Base-by-base conservation (phyloP, 2,797 vertebrate species). In the Staurois parvus region DNA sequence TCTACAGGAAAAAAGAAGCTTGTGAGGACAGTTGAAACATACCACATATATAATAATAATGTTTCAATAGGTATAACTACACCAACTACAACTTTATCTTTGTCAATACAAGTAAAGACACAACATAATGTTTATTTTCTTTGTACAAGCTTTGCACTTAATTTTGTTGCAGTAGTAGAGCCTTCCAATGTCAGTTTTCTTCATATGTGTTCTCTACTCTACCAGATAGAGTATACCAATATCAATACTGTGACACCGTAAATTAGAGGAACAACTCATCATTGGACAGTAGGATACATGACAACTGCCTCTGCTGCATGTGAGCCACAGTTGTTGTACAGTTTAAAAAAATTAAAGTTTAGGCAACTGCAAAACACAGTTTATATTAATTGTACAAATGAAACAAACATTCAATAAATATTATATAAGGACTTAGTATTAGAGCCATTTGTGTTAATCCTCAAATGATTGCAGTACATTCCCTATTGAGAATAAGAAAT, bases 1-100 rank as follows among this genome's bases (percentile, higher is more conserved):
- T 95, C 48, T 99, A 99, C 92, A 93, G 94, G 83, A 97, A 95
- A 90, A 93, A 94, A 79, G 94, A 95, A 81, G 89, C 90, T 77
- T 88, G 81, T 64, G 89, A 81, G 6, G 83, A 34, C 86, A 75
- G 72, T 79, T 72, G 21, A 80, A 66, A 40, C 3, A 32, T 32
- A 24, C n/a, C 19, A 62, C 73, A 28, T 37, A 42, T n/a, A 59
- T 15, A 69, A 76, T 68, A 68, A 56, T 12, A 62, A 62, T 34
- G 6, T 30, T 67, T 56, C 37, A n/a, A 30, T 68, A 56, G 40
- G 17, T 48, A 45, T 76, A 6, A 76, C 28, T 21, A n/a, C 42
- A 9, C 42, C 42, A 45, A 9, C 15, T 29, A 76, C 15, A 29
- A 69, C 6, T 76, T 76, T 76, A 76, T 68, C 32, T 64, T 34